Base-by-base conservation (phyloP, 92 coral and sea anemone species). In the Scolanthus callimorphus region DNA sequence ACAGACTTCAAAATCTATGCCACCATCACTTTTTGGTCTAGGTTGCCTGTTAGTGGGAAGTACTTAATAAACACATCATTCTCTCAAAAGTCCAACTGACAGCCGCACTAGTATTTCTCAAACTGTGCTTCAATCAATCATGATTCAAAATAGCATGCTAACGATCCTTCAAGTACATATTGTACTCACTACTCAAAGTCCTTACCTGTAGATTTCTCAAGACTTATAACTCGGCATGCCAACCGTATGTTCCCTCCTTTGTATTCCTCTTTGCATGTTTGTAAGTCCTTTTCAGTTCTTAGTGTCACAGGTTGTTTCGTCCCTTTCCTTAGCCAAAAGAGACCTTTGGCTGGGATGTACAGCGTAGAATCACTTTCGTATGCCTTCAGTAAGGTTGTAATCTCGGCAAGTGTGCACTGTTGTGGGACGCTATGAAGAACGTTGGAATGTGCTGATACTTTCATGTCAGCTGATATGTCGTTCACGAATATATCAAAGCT, bases 271-370 rank as follows among this genome's bases (percentile, higher is more conserved):
- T 60, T 60, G 53, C 66, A 60, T 22, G 28, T 43, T 29, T 60
- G 49, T 31, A 60, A 60, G 66, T 60, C 66, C 26, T 60, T 27
- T 29, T 60, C 66, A 25, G 15, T 60, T 27, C 51, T 39, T 9
- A 45, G 68, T 30, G 55, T 61, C 0, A 61, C 68, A 29, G 68
- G 68, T 20, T 61, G 68, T 34, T 61, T 61, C 11, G 55, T 26
- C n/a, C 68, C 68, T 20, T 61, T 61, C 30, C 68, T 45, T 48
- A 57, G 46, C 63, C 63, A 57, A 48, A 31, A 59, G 50, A 39
- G 43, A 3, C 51, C 65, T 13, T 0, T 3, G 3, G 38, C 51
- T 2, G 68, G 68, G 27, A 55, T 61, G 56, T 61, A 61, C 44
- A 61, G 27, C 1, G 47, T 47, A 17, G 39, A 61, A 19, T 45